Percentiles rank a stretch among this genome's conserved stretches.
These are phyloP conservation scores for Saguinus midas DNA, from an alignment of 2,113 vertebrate genomes.

Conservation along the genomic window DNA sequence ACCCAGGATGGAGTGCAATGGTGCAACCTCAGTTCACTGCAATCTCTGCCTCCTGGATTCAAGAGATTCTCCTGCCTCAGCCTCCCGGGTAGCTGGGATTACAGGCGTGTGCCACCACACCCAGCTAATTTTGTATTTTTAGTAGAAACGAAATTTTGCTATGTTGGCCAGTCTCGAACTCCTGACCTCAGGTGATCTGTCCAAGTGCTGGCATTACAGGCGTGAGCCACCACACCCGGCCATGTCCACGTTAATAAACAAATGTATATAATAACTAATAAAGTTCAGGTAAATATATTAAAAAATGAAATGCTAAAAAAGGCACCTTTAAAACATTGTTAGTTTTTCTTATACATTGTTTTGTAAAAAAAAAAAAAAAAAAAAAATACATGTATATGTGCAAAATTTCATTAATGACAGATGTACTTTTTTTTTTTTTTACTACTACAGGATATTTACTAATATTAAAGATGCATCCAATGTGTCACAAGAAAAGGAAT, in stretches of 20 bases:
- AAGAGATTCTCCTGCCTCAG: too few relatives aligned
- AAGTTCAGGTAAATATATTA: constrained; percentile 27
- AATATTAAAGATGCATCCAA: constrained; percentile 40
- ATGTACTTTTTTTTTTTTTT: not conserved
- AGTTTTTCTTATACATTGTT: constrained; percentile 2
- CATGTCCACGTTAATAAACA: constrained; percentile 26
- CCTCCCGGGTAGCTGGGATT: too few relatives aligned
- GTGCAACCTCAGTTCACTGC: too few relatives aligned
- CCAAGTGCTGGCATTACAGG: too few relatives aligned
- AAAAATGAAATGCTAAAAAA: constrained; percentile 15
- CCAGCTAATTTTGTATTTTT: too few relatives aligned
- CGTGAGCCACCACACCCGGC: too few relatives aligned
- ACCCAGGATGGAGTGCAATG: too few relatives aligned
- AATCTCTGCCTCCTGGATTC: too few relatives aligned
- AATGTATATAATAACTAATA: constrained; percentile 28
- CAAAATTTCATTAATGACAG: constrained; percentile 28
- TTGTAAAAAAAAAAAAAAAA: constrained; percentile 39
- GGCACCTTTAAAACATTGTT: constrained; percentile 2
- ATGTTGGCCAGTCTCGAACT: too few relatives aligned
- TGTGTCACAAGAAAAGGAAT: constrained; percentile 20
- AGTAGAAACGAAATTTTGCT: too few relatives aligned
- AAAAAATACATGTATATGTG: not conserved
- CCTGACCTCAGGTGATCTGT: too few relatives aligned
- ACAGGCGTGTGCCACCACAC: too few relatives aligned
- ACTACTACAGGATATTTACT: not conserved